Evolutionary conservation across 2,113 vertebrate species (phyloP).

Genomic region (Centropristis striata): DNA sequence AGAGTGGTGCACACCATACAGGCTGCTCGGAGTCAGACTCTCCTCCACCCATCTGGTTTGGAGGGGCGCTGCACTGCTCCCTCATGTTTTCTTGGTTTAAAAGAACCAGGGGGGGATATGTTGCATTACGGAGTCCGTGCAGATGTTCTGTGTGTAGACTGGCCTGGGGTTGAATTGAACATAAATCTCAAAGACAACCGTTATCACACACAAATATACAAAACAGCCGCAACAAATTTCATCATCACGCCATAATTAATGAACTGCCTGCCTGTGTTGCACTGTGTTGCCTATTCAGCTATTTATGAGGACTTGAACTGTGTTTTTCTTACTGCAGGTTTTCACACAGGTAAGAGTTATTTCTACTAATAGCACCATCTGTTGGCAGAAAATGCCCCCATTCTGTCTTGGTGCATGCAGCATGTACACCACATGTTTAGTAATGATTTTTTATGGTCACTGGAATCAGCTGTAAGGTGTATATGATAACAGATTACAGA

Average conservation of each 20-base stretch:
- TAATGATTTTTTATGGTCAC: constrained; percentile 31
- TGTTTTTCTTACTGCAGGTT: constrained; percentile 45
- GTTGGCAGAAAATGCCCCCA: constrained; percentile 61
- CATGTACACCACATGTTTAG: constrained; percentile 24
- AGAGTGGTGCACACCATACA: constrained; percentile 46
- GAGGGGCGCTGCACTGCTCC: constrained; percentile 36
- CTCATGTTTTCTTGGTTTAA: constrained; percentile 52
- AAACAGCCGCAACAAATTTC: not conserved
- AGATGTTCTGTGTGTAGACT: not conserved
- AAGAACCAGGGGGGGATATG: constrained; percentile 7
- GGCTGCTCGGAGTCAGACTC: constrained; percentile 51
- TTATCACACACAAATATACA: not conserved
- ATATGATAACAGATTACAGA: constrained; percentile 39
- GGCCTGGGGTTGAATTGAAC: not conserved
- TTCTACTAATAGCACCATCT: constrained; percentile 66
- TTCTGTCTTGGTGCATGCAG: constrained; percentile 55
- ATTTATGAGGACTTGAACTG: constrained; percentile 17
- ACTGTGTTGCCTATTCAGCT: not conserved
- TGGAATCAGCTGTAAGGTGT: constrained; percentile 35
- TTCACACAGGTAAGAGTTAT: constrained; percentile 42
- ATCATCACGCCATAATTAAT: constrained; percentile 9
- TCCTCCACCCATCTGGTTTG: constrained; percentile 63
- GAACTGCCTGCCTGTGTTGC: not conserved
- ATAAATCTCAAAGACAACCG: not conserved
- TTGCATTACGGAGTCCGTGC: constrained; percentile 1